phyloP scores from a whole-genome alignment of 2,888 invertebrate species.

The Sminthurides aquaticus region DNA sequence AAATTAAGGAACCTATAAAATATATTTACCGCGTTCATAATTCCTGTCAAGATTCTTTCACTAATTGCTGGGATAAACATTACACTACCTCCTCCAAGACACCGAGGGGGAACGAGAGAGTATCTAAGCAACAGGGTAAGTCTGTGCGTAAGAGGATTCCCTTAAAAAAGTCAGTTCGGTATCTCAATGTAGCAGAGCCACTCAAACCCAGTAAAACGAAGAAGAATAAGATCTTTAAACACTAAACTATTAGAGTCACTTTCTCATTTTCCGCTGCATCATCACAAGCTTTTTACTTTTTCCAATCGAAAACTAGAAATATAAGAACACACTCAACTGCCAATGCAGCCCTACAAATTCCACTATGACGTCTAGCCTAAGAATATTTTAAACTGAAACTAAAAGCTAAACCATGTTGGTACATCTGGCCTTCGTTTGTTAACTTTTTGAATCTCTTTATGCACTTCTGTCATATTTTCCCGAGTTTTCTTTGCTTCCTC shows the following conservation, averaged over 20 bases:
- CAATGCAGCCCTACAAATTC: too few species aligned
- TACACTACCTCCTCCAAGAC: not conserved
- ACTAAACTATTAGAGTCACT: too few species aligned
- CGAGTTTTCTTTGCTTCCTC: conserved; percentile 57
- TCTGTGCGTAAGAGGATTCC: too few species aligned
- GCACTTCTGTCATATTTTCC: conserved; percentile 57
- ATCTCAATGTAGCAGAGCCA: not conserved
- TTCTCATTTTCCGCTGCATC: too few species aligned
- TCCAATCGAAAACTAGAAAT: too few species aligned
- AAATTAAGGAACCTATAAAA: not conserved
- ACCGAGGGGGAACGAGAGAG: not conserved
- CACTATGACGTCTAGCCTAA: too few species aligned
- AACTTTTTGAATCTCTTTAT: conserved; percentile 55
- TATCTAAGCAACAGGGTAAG: too few species aligned
- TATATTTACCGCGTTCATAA: not conserved
- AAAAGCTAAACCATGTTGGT: conserved; percentile 63
- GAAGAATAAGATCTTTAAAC: too few species aligned
- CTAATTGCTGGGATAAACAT: not conserved
- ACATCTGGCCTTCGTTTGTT: conserved; percentile 63
- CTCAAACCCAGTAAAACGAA: not conserved
- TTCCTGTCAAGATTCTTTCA: not conserved
- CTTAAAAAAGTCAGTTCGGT: not conserved
- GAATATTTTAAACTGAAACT: not conserved
- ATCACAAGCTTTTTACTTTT: too few species aligned
- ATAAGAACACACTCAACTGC: too few species aligned